Base-by-base conservation (phyloP, 2,888 invertebrate genomes). In the Boloria euphrosyne region DNA sequence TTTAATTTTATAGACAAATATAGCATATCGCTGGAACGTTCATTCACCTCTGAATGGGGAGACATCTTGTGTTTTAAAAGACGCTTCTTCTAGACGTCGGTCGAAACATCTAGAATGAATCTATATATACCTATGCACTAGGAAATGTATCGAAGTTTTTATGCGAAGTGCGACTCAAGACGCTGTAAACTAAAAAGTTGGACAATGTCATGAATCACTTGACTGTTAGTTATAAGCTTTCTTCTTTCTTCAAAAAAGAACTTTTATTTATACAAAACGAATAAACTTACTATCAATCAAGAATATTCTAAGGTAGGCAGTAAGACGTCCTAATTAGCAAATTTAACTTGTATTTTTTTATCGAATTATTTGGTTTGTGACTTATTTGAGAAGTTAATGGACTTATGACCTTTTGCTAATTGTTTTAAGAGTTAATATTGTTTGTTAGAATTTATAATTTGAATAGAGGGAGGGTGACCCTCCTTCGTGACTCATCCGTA, bases 401-500 rank as follows among this genome's bases (percentile, higher is more conserved):
- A 46, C 61, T 50, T 53, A 50, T 63, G 50, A 63, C 13, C 58
- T 50, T 66, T 18, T 63, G n/a, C 4, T 5, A 38, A 18, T 16
- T 53, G 38, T 18, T 43, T 31, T 66, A 68, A 70, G 68, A 65
- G 17, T 46, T 47, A 63, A 62, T 64, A 47, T 68, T 60, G 65
- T 67, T 53, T 66, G 62, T 18, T 31, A 22, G 22, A 51, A 62
- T 44, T 69, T 65, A 61, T 61, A 49, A 52, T 61, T 46, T 62
- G 60, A 53, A 49, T 59, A 68, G 60, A 60, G 63, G 69, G 72
- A 67, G 71, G 71, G 68, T 66, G 67, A 68, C 68, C 66, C 70
- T 67, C 72, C 68, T 71, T 69, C 64, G 66, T 72, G 72, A 72
- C 61, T 71, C 72, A 72, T 67, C 72, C 67, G 68, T 71, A 67